Conservation (phyloP, 2,888 invertebrate genomes). For the Cotesia congregata region DNA sequence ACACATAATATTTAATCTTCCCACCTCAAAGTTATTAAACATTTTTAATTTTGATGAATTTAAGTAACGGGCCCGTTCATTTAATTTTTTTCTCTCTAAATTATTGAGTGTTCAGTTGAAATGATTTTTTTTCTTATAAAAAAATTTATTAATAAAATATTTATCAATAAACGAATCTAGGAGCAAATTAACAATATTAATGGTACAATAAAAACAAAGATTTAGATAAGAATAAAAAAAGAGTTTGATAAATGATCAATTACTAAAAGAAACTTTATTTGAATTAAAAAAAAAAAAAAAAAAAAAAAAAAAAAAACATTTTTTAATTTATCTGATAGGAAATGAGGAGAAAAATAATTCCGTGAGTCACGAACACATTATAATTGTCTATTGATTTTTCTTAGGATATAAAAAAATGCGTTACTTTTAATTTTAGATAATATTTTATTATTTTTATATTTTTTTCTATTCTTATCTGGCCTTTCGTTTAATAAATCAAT, state of each 20-base stretch:
- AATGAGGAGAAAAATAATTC: constrained; percentile 22
- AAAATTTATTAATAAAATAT: too few species aligned
- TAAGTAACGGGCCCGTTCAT: too few species aligned
- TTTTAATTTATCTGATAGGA: constrained; percentile 9
- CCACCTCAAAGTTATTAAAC: neutral
- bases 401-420: constrained; percentile 7
- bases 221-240: neutral
- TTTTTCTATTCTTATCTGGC: constrained; percentile 20
- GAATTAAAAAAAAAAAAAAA: neutral
- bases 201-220: too few species aligned
- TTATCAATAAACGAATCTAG: too few species aligned
- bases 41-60: too few species aligned
- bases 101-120: too few species aligned
- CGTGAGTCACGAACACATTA: constrained; percentile 32
- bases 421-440: neutral
- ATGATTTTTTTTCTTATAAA: too few species aligned
- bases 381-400: constrained; percentile 34
- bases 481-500: constrained; percentile 27
- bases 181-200: too few species aligned
- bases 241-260: neutral
- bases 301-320: constrained; percentile 2
- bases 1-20: neutral
- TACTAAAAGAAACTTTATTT: neutral
- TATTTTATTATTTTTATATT: neutral
- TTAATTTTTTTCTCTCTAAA: too few species aligned